Evolutionary conservation across 64 coral and sea anemone genomes (phyloP).

Genomic region (Dendronephthya gigantea): DNA sequence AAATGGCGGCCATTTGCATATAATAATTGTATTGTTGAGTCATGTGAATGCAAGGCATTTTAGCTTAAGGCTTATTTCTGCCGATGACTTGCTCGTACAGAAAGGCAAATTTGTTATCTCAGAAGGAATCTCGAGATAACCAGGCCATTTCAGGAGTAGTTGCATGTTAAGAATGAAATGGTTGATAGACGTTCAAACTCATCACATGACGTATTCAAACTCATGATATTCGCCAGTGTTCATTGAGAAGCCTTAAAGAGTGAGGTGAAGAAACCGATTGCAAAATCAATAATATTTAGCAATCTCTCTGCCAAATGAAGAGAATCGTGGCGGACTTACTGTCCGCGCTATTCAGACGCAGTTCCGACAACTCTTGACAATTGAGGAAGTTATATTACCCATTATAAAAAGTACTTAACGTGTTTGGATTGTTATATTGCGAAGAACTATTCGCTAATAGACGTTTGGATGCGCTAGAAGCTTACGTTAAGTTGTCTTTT

Average conservation of each 20-base stretch:
- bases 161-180: neutral
- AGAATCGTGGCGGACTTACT: too few relatives aligned
- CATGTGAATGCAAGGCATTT: neutral
- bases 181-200: neutral
- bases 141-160: neutral
- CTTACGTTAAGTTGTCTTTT: neutral
- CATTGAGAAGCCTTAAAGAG: too few relatives aligned
- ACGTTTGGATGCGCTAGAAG: neutral
- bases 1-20: neutral
- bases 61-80: neutral
- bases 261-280: too few relatives aligned
- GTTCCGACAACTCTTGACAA: neutral
- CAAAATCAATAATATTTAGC: too few relatives aligned
- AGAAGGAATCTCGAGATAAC: neutral
- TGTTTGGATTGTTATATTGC: neutral
- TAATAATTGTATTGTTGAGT: neutral
- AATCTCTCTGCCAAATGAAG: too few relatives aligned
- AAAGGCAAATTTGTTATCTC: neutral
- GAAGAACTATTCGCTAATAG: neutral
- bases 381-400: neutral
- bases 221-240: neutral
- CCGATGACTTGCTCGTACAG: neutral
- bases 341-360: neutral
- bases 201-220: neutral
- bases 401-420: neutral